phyloP scores from a whole-genome alignment of 2,888 invertebrate species.

The Drosophila glabriapex region DNA sequence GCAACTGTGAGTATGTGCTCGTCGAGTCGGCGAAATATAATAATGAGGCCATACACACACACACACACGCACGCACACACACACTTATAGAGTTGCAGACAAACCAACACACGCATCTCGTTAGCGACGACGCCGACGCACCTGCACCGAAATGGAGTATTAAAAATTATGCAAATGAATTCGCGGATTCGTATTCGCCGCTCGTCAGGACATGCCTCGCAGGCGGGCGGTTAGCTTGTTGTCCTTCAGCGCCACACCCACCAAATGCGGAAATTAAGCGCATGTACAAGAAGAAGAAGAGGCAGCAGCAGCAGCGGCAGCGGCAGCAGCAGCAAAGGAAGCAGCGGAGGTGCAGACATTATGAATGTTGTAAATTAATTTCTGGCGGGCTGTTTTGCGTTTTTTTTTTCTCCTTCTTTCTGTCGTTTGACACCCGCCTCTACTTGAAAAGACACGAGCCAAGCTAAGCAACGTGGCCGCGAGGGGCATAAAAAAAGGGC shows the following conservation, averaged over 20 bases:
- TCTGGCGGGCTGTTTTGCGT: slow-evolving; percentile 39
- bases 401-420: background rate
- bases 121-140: slow-evolving; percentile 63
- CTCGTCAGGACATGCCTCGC: slow-evolving; percentile 44
- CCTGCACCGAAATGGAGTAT: slow-evolving; percentile 83
- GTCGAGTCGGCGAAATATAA: slow-evolving; percentile 74
- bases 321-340: slow-evolving; percentile 15
- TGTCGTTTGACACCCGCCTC: slow-evolving; percentile 23
- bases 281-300: slow-evolving; percentile 46
- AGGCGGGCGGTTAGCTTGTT: slow-evolving; percentile 29
- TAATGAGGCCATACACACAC: slow-evolving; percentile 72
- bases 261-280: slow-evolving; percentile 75
- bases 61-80: slow-evolving; percentile 21
- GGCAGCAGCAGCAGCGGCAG: background rate
- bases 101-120: slow-evolving; percentile 47
- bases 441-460: slow-evolving; percentile 72
- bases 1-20: slow-evolving; percentile 53
- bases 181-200: slow-evolving; percentile 75
- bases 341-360: slow-evolving; percentile 55
- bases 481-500: background rate
- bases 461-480: slow-evolving; percentile 52
- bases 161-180: slow-evolving; percentile 85
- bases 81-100: slow-evolving; percentile 1
- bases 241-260: slow-evolving; percentile 73
- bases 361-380: slow-evolving; percentile 80